Evolutionary conservation across 2,113 vertebrate species (phyloP).

Genomic region (Rhipidura dahli): DNA sequence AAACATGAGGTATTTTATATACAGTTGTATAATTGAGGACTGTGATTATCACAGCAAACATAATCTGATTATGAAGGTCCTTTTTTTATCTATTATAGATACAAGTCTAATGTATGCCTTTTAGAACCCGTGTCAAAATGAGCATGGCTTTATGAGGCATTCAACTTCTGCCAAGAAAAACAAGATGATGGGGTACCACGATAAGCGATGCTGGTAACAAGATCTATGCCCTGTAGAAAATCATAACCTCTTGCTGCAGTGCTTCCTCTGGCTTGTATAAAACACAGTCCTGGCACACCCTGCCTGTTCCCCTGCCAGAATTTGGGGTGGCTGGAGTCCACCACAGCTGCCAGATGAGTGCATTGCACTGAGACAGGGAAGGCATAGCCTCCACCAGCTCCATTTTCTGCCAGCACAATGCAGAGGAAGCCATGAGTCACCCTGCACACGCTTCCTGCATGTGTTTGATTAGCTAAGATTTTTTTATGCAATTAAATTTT

Average conservation of each 20-base stretch:
- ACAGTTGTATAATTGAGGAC: not conserved
- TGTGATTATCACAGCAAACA: not conserved
- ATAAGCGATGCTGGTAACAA: not conserved
- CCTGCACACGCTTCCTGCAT: not conserved
- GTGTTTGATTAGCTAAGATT: not conserved
- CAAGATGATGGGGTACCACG: not conserved
- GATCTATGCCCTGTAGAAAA: not conserved
- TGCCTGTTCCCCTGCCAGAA: not conserved
- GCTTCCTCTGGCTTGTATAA: not conserved
- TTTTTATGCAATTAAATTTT: not conserved
- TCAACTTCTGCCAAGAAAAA: not conserved
- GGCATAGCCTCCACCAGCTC: not conserved
- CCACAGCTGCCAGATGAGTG: constrained; percentile 8
- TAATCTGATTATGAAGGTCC: not conserved
- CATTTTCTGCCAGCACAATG: not conserved
- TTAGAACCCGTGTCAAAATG: not conserved
- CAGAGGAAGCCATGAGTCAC: constrained; percentile 8
- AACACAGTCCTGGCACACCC: not conserved
- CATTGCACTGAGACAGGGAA: not conserved
- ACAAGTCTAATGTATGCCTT: not conserved
- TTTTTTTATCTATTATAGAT: not conserved
- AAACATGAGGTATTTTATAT: not conserved
- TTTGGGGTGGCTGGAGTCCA: not conserved
- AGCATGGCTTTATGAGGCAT: not conserved
- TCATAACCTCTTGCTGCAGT: not conserved